A percentile compares a stretch with the other conserved stretches of the same genome.
These are phyloP conservation scores for Ligdia adustata DNA, from an alignment of 2,888 invertebrate genomes.

Conservation along the genomic window DNA sequence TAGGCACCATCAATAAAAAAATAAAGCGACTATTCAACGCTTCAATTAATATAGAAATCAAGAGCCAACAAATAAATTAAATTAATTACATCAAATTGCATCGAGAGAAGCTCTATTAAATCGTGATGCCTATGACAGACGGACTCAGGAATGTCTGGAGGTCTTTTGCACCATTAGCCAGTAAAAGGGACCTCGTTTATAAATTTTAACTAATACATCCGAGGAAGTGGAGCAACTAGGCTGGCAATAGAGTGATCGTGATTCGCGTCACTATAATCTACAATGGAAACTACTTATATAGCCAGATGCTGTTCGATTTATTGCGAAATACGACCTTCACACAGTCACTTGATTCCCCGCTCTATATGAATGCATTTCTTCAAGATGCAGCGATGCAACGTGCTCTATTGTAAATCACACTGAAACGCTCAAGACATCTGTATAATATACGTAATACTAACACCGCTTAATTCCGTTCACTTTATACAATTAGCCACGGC, in stretches of 20 bases:
- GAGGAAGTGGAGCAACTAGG: slow-evolving; percentile 55
- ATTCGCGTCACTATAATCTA: slow-evolving; percentile 57
- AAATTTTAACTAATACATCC: slow-evolving; percentile 37
- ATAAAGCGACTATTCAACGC: slow-evolving; percentile 5
- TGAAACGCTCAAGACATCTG: slow-evolving; percentile 14
- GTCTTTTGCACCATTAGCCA: slow-evolving; percentile 32
- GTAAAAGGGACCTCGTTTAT: slow-evolving; percentile 26
- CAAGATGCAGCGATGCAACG: slow-evolving; percentile 31
- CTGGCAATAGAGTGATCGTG: slow-evolving; percentile 54
- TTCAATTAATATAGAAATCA: slow-evolving; percentile 13
- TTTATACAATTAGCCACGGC: slow-evolving; percentile 9
- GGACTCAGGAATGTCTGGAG: slow-evolving; percentile 32
- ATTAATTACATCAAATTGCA: slow-evolving; percentile 21
- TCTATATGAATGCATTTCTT: slow-evolving; percentile 49
- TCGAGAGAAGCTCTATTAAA: slow-evolving; percentile 6
- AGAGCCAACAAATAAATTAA: slow-evolving; percentile 7
- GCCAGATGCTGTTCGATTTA: slow-evolving; percentile 59
- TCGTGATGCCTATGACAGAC: slow-evolving; percentile 27
- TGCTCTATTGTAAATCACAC: slow-evolving; percentile 10
- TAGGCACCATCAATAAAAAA: slow-evolving; percentile 8
- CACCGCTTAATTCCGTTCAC: slow-evolving; percentile 5
- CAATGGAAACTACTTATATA: slow-evolving; percentile 60
- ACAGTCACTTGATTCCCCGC: slow-evolving; percentile 50
- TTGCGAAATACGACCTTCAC: slow-evolving; percentile 67
- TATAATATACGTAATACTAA: slow-evolving; percentile 9